phyloP scores from a whole-genome alignment of 1,140 invertebrate genomes.

The Oryzaephilus surinamensis region DNA sequence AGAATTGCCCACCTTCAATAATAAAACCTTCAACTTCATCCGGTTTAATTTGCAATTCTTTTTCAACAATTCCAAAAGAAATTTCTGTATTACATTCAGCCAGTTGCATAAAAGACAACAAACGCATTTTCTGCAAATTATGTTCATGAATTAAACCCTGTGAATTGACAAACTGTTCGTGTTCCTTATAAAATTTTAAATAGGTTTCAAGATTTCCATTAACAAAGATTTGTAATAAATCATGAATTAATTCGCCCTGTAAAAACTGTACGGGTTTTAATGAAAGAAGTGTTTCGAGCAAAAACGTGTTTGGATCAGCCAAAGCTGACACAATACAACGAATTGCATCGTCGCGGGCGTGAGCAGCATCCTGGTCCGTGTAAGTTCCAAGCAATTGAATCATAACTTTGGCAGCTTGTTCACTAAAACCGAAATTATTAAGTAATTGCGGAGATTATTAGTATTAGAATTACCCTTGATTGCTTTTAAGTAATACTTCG shows the following conservation, averaged over 20 bases:
- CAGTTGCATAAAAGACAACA: conserved; percentile 94
- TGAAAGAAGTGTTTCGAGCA: conserved; percentile 84
- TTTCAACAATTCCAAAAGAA: conserved; percentile 75
- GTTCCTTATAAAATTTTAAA: conserved; percentile 81
- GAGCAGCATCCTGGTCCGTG: conserved; percentile 91
- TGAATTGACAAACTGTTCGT: conserved; percentile 86
- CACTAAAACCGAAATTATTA: conserved; percentile 43
- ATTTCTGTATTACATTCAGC: conserved; percentile 87
- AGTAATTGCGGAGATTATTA: conserved; percentile 2
- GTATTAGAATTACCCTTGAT: conserved; percentile 46
- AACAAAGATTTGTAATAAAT: conserved; percentile 92
- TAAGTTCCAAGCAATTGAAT: conserved; percentile 91
- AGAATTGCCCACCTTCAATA: conserved; percentile 69
- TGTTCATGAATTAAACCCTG: conserved; percentile 86
- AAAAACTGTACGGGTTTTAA: conserved; percentile 91
- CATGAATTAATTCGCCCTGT: conserved; percentile 92
- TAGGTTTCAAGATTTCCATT: conserved; percentile 87
- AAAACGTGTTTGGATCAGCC: conserved; percentile 88
- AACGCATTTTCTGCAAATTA: conserved; percentile 93
- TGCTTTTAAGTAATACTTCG: conserved; percentile 67
- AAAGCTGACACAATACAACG: conserved; percentile 91
- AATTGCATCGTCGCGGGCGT: conserved; percentile 92
- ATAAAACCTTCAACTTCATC: conserved; percentile 91
- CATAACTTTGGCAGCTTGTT: conserved; percentile 91
- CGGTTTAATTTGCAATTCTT: conserved; percentile 75